A percentile compares a stretch with the other conserved stretches of the same genome.
Conservation (phyloP, 1,140 invertebrate genomes). For the Drosophila sproati region DNA sequence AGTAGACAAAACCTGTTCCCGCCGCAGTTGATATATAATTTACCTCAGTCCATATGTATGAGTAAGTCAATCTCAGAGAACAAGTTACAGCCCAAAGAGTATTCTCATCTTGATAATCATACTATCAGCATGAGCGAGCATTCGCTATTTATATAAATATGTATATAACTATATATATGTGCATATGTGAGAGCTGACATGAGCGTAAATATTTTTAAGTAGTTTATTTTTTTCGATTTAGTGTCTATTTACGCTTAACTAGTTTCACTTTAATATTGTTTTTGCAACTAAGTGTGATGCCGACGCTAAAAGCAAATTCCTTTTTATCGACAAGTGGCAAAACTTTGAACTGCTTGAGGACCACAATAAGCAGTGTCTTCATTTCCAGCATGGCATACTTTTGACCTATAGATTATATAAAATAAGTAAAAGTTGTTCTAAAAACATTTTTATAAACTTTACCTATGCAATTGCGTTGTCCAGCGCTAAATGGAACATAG, state of each 20-base stretch:
- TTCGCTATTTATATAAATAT: no score
- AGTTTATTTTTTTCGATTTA: background rate
- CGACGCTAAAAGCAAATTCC: constrained; percentile 57
- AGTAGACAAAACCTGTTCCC: no score
- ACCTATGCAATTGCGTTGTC: constrained; percentile 81
- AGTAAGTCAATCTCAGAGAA: no score
- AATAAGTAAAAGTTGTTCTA: background rate
- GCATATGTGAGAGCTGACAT: no score
- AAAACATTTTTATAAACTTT: background rate
- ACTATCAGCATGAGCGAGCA: no score
- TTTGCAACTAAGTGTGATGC: constrained; percentile 66
- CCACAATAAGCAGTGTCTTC: constrained; percentile 84
- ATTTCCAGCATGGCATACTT: constrained; percentile 85
- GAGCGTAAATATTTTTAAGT: no score
- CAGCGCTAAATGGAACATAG: constrained; percentile 87
- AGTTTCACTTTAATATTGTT: constrained; percentile 66
- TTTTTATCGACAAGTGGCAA: constrained; percentile 78
- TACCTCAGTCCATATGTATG: no score
- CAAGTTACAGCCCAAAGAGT: no score
- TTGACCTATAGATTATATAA: constrained; percentile 58
- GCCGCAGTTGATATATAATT: no score
- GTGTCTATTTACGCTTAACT: constrained; percentile 31
- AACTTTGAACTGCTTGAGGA: constrained; percentile 78
- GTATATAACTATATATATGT: no score
- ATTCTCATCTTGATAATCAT: no score